Base-by-base conservation (phyloP, 2,797 vertebrate genomes). In the Thalassophryne amazonica region DNA sequence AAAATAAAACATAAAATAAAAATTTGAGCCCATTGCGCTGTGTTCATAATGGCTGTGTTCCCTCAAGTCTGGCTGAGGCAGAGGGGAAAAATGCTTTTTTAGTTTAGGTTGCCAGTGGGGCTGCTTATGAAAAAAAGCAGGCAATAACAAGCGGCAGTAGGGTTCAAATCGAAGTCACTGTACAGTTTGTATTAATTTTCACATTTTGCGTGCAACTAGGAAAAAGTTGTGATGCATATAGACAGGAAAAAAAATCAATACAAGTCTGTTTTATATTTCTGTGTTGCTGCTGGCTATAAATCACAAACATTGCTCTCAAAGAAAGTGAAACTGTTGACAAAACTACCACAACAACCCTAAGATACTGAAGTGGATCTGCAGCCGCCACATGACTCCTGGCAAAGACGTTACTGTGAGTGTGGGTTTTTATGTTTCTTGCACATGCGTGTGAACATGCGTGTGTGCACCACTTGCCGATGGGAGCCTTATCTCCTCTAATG, bases 141-240 rank as follows among this genome's bases (percentile, higher is more conserved):
- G 53, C 48, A 62, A 73, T 54, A 80, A 79, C 46, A 73, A 77
- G 55, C 23, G 16, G 71, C 64, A 60, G 65, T 62, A 37, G 69
- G 63, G 76, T 76, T 83, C 59, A 84, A 78, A 78, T 79, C 55
- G 36, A 83, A 79, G 71, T 66, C 66, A 67, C 71, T 81, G 75
- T 62, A 65, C 34, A 64, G 72, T 80, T 75, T 69, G 66, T 69
- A 63, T 82, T 79, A 45, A 76, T 81, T 78, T 78, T 80, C 47
- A 52, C 52, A 56, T 73, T 68, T 71, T 58, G 36, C 54, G 60
- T 37, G 62, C 34, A 65, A 71, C 40, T 49, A 46, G 37, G 38
- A 72, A 76, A 76, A 78, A 74, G 66, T 79, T 74, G 67, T 70
- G 72, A 79, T 35, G 42, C 73, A 78, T 63, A 51, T n/a, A 52